Conservation (phyloP, 2,888 invertebrate species). For the Eurois occulta region DNA sequence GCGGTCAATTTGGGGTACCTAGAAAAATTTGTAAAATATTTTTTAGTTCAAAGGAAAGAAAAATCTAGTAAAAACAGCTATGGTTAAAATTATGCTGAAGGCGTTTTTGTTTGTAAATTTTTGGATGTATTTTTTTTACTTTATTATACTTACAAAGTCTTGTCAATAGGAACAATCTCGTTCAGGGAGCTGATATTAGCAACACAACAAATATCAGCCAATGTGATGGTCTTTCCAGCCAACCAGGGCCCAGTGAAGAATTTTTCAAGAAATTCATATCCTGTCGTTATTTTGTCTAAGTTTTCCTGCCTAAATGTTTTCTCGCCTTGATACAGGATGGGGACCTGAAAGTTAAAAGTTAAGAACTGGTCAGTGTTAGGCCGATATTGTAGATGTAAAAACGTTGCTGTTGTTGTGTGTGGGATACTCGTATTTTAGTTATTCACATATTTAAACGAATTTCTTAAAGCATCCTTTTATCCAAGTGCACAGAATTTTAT, state of each 20-base stretch:
- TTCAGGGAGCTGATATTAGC: slow-evolving; percentile 87
- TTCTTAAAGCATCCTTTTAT: too few relatives aligned
- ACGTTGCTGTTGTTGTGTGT: too few relatives aligned
- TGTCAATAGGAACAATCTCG: slow-evolving; percentile 76
- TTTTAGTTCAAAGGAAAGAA: background rate
- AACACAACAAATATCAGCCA: slow-evolving; percentile 91
- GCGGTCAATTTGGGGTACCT: slow-evolving; percentile 77
- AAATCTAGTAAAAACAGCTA: background rate
- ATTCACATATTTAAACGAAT: too few relatives aligned
- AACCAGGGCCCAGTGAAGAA: slow-evolving; percentile 88
- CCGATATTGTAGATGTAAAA: too few relatives aligned
- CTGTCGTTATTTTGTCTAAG: slow-evolving; percentile 71
- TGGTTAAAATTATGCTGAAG: background rate
- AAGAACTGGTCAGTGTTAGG: background rate
- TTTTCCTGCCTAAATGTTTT: slow-evolving; percentile 69
- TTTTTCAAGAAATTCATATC: slow-evolving; percentile 84
- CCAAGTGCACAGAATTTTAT: too few relatives aligned
- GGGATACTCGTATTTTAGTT: too few relatives aligned
- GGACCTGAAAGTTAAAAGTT: slow-evolving; percentile 67
- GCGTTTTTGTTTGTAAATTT: background rate
- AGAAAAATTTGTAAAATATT: slow-evolving; percentile 53
- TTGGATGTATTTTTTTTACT: background rate
- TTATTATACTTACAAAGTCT: slow-evolving; percentile 72
- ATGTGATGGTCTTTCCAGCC: slow-evolving; percentile 90
- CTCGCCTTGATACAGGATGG: slow-evolving; percentile 73